Conservation (phyloP, 2,113 vertebrate species). For the Cyphomyrus discorhynchus region DNA sequence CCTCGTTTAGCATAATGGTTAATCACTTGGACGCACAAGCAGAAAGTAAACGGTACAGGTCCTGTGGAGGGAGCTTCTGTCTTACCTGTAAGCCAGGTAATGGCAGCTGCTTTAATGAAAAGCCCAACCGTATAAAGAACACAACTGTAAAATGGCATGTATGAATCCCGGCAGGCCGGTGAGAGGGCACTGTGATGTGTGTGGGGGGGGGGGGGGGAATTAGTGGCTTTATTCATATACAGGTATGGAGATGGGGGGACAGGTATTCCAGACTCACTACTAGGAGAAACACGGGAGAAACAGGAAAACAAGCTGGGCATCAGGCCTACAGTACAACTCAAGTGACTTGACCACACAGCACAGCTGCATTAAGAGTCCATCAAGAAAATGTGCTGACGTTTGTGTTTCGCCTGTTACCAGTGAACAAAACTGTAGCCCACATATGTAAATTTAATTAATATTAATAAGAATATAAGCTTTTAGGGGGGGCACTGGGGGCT, state of each 20-base stretch:
- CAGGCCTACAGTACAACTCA: background rate
- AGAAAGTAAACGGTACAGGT: background rate
- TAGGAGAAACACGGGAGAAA: background rate
- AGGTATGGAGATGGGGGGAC: background rate
- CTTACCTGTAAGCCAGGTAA: background rate
- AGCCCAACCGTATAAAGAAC: background rate
- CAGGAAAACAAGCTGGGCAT: background rate
- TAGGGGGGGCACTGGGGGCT: background rate
- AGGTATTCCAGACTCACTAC: background rate
- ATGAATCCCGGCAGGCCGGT: background rate
- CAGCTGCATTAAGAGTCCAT: background rate
- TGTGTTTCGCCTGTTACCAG: background rate
- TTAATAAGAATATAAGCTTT: background rate
- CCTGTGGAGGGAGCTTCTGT: background rate
- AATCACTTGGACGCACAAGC: background rate
- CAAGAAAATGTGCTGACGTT: background rate
- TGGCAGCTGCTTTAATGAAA: background rate
- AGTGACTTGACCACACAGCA: background rate
- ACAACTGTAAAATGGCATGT: background rate
- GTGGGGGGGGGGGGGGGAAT: background rate
- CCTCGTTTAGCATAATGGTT: background rate
- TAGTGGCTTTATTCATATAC: background rate
- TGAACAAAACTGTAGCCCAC: background rate
- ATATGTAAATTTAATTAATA: background rate
- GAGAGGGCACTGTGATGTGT: background rate